Conservation (phyloP, 1,140 invertebrate genomes). For the Achatina immaculata region DNA sequence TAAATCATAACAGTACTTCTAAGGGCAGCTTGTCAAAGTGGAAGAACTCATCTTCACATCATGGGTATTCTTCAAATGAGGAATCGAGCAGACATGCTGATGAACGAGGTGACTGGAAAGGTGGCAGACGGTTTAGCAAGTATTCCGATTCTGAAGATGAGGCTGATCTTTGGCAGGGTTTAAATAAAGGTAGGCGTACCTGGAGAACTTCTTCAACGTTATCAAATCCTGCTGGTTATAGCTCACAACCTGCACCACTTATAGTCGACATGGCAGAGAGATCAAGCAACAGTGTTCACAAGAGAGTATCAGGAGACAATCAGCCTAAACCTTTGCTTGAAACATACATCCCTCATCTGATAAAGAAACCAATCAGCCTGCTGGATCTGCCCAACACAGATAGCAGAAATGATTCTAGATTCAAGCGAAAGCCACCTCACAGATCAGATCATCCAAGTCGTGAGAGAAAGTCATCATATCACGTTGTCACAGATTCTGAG, state of each 20-base stretch:
- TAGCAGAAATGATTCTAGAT: not conserved
- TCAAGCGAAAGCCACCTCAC: not conserved
- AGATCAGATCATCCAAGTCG: not conserved
- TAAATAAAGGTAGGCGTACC: constrained; percentile 4
- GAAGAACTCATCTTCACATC: not conserved
- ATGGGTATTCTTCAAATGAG: constrained; percentile 21
- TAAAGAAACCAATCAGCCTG: constrained; percentile 21
- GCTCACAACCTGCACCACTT: constrained; percentile 9
- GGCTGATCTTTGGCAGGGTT: constrained; percentile 3
- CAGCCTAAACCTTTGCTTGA: constrained; percentile 16
- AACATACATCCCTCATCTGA: not conserved
- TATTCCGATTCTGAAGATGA: constrained; percentile 32
- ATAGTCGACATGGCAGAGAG: constrained; percentile 13
- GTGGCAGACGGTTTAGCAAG: constrained; percentile 5
- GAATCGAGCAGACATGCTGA: not conserved
- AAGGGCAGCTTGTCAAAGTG: not conserved
- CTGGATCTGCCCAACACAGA: constrained; percentile 5
- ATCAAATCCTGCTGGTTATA: not conserved
- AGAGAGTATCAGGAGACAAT: not conserved
- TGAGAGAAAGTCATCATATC: not conserved
- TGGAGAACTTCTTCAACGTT: constrained; percentile 3
- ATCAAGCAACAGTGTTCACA: not conserved
- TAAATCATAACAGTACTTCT: not conserved
- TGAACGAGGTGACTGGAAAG: constrained; percentile 13
- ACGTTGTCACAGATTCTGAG: not conserved